phyloP scores from a whole-genome alignment of 1,140 invertebrate species.

The Metaphire vulgaris region DNA sequence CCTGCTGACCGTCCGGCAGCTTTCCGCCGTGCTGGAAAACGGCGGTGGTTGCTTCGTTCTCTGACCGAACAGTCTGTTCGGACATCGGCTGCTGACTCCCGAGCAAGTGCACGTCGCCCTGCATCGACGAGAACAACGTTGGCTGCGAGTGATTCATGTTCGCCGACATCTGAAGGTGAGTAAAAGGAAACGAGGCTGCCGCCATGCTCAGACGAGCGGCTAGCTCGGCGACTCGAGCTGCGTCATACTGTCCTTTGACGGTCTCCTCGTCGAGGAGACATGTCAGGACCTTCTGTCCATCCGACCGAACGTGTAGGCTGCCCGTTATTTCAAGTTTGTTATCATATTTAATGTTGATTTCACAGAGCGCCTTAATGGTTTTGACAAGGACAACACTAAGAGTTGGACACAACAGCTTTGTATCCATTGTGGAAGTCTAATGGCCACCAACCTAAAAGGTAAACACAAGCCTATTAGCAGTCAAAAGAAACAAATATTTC shows the following conservation, averaged over 20 bases:
- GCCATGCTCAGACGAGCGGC: constrained; percentile 18
- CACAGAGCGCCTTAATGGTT: constrained; percentile 30
- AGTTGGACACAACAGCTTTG: constrained; percentile 27
- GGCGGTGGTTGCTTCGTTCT: neutral
- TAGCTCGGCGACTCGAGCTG: constrained; percentile 17
- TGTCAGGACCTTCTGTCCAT: constrained; percentile 30
- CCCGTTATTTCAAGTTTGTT: constrained; percentile 29
- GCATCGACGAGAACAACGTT: constrained; percentile 7
- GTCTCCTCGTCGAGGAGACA: constrained; percentile 30
- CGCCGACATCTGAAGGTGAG: constrained; percentile 15
- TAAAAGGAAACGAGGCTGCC: constrained; percentile 15
- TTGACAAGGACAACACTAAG: constrained; percentile 27
- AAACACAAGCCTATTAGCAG: too few relatives aligned
- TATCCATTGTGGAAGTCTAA: neutral
- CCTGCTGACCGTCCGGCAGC: constrained; percentile 8
- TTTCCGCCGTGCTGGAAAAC: neutral
- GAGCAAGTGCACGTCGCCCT: constrained; percentile 14
- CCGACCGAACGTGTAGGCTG: constrained; percentile 28
- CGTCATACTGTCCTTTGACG: constrained; percentile 21
- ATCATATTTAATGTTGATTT: constrained; percentile 29
- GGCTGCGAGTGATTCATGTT: constrained; percentile 13
- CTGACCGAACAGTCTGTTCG: neutral
- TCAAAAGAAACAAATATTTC: too few relatives aligned
- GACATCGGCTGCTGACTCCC: constrained; percentile 1
- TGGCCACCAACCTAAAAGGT: too few relatives aligned